phyloP scores from a whole-genome alignment of 2,888 invertebrate genomes.

The Spicauda simplicius region DNA sequence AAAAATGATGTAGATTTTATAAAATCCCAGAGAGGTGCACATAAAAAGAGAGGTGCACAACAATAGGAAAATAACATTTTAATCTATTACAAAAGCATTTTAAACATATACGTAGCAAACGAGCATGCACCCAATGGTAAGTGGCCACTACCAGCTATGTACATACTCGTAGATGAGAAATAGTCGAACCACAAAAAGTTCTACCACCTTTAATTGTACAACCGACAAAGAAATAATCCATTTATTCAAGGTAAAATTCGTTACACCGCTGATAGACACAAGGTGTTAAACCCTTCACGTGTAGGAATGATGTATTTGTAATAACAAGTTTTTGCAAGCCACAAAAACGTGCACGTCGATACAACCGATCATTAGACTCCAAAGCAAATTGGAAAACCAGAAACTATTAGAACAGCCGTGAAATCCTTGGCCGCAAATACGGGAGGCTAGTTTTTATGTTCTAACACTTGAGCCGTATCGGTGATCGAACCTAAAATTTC shows the following conservation, averaged over 20 bases:
- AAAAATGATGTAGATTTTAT: no score
- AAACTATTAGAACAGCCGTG: constrained; percentile 31
- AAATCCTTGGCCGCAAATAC: constrained; percentile 18
- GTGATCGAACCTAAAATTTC: constrained; percentile 37
- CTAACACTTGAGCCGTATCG: constrained; percentile 23
- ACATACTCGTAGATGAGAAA: no score
- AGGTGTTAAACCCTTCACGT: constrained; percentile 31
- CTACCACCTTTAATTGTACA: no score
- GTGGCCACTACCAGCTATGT: no score
- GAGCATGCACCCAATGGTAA: no score
- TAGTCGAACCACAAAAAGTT: no score
- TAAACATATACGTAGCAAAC: no score
- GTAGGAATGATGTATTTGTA: constrained; percentile 24
- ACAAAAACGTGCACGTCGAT: constrained; percentile 28
- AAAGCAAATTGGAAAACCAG: constrained; percentile 35
- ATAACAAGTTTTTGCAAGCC: constrained; percentile 27
- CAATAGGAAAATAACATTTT: no score
- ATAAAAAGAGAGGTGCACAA: no score
- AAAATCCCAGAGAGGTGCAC: no score
- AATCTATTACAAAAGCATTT: no score
- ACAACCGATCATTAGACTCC: constrained; percentile 31
- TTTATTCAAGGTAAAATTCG: constrained; percentile 3
- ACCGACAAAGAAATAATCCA: not conserved
- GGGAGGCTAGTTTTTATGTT: constrained; percentile 16
- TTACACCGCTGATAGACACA: constrained; percentile 18